phyloP scores from a whole-genome alignment of 2,797 vertebrate genomes.

The Pantherophis alleghaniensis region DNA sequence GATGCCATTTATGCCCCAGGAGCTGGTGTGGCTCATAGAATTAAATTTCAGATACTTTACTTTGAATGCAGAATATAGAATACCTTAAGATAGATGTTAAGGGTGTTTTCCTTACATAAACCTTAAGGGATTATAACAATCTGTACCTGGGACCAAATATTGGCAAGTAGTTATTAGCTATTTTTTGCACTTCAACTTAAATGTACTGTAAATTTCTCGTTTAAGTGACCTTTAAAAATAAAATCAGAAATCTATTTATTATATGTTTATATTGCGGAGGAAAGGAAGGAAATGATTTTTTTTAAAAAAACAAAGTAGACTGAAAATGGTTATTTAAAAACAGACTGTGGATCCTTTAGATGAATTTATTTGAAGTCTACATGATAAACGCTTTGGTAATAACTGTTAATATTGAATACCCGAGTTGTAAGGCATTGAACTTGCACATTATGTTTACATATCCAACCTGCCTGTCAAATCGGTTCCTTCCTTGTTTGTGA shows the following conservation, averaged over 20 bases:
- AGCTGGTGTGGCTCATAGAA: not conserved
- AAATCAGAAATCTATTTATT: constrained; percentile 76
- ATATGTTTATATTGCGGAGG: constrained; percentile 59
- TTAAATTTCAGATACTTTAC: not conserved
- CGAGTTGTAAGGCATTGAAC: constrained; percentile 57
- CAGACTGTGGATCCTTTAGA: constrained; percentile 18
- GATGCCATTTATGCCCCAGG: not conserved
- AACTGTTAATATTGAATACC: constrained; percentile 65
- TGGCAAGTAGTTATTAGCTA: constrained; percentile 61
- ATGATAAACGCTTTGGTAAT: constrained; percentile 44
- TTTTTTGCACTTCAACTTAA: constrained; percentile 77
- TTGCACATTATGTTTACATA: constrained; percentile 71
- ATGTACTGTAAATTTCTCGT: constrained; percentile 72
- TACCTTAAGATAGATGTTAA: not conserved
- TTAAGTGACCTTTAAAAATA: constrained; percentile 77
- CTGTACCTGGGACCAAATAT: constrained; percentile 57
- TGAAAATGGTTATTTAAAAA: constrained; percentile 49
- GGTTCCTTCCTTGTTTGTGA: constrained; percentile 68
- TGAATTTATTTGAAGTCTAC: constrained; percentile 38
- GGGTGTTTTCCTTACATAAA: constrained; percentile 26
- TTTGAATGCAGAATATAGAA: not conserved
- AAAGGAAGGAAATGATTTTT: constrained; percentile 29
- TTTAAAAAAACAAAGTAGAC: constrained; percentile 43
- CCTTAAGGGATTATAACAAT: constrained; percentile 35
- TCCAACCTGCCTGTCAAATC: constrained; percentile 64